Evolutionary conservation across 2,113 vertebrate species (phyloP), one percentile per base, ranked within the genome.

Genomic region (Heterotilapia buettikoferi): DNA sequence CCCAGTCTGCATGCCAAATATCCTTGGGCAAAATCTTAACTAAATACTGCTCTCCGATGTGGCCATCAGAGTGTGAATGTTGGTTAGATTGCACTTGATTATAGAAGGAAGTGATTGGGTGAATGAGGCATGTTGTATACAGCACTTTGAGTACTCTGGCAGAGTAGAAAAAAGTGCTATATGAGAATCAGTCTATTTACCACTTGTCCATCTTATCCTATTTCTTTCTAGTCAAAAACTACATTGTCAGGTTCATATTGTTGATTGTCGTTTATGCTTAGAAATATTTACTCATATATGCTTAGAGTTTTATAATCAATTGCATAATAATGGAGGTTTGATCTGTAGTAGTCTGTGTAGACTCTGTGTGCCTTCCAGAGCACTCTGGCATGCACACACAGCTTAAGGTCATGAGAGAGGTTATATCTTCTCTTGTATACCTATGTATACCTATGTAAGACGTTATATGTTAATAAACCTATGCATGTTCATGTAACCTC

Each of bases 211-310:
- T 29, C 56, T 57, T 57, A 57, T 57, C 56, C 3, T 59, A 9
- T 29, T 57, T 29, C 56, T 57, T 57, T 29, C 24, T 29, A 14
- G 24, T 57, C 7, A 57, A 29, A 29, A 29, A 29, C 24, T 3
- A 29, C 24, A 57, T 57, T 56, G 21, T 56, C 0, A 0, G 21
- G 11, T 56, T 56, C 0, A 56, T 1, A 13, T 56, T 13, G 53
- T 56, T 26, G 53, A 29, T 29, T 29, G 5, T 29, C 29, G 5
- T 29, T 29, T 5, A 29, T 29, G 29, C 29, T 29, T 29, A 5
- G 29, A 29, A 29, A 29, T 29, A 26, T 26, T 26, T 26, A 26
- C 24, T 26, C 24, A 26, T 26, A 26, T 26, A 26, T 26, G 24
- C 24, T 26, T 26, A 26, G 24, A 26, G 24, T 26, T 26, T 3